Percentiles rank a stretch among this genome's conserved stretches.
Evolutionary conservation across 2,797 vertebrate species (phyloP).

Genomic region (Rachycentron canadum): DNA sequence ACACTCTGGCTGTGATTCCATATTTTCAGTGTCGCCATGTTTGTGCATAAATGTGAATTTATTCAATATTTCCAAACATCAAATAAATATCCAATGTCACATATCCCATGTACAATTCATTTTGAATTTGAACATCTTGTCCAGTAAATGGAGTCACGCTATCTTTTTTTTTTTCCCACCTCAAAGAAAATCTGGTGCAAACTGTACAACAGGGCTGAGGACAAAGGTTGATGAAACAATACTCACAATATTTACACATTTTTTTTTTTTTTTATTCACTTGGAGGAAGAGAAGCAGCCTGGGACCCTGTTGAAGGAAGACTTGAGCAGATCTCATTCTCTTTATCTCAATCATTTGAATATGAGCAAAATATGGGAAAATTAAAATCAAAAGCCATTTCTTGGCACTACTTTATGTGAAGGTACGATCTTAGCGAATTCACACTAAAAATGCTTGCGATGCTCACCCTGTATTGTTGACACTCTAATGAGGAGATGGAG

Average conservation of each 20-base stretch:
- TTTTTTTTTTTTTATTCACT: conserved; percentile 39
- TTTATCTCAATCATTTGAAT: too few species aligned
- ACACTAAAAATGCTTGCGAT: too few species aligned
- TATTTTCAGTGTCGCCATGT: not conserved
- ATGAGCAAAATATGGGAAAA: too few species aligned
- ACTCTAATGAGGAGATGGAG: conserved; percentile 63
- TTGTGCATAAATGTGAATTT: not conserved
- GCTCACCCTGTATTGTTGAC: conserved; percentile 53
- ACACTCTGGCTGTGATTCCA: not conserved
- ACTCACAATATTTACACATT: conserved; percentile 2
- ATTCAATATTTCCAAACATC: conserved; percentile 1
- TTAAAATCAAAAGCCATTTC: not conserved
- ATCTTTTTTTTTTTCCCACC: accelerated
- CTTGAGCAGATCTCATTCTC: not conserved
- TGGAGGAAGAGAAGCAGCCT: conserved; percentile 32
- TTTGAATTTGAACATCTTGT: not conserved
- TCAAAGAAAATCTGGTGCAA: not conserved
- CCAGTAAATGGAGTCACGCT: not conserved
- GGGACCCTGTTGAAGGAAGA: conserved; percentile 37
- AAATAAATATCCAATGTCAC: conserved; percentile 6
- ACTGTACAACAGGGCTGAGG: not conserved
- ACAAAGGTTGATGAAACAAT: not conserved
- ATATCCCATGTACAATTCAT: conserved; percentile 8
- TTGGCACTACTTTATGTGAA: not conserved
- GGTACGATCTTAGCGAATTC: not conserved